Evolutionary conservation across 2,888 invertebrate genomes (phyloP).

Genomic region (Phortica okadai): DNA sequence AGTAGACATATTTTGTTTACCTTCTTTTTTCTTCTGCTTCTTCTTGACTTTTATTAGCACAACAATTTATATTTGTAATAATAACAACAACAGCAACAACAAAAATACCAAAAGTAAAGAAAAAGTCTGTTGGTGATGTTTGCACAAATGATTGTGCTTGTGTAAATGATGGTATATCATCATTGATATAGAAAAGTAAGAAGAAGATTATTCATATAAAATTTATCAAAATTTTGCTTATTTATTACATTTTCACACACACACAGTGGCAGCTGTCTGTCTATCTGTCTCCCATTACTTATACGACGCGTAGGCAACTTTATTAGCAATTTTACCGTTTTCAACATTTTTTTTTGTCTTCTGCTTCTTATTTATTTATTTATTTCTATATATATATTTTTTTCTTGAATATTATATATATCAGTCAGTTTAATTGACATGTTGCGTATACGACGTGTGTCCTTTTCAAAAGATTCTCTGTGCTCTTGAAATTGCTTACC

Average conservation of each 20-base stretch:
- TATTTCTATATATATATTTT: background rate
- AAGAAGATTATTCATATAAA: background rate
- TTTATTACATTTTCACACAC: background rate
- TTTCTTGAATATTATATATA: background rate
- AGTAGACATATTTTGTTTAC: background rate
- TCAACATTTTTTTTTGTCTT: background rate
- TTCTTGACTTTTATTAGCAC: background rate
- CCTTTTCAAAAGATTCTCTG: no score
- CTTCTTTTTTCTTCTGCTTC: background rate
- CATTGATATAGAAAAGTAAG: background rate
- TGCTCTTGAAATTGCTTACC: no score
- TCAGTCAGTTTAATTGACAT: no score
- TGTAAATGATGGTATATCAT: background rate
- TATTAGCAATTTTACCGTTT: background rate
- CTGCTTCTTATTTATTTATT: background rate
- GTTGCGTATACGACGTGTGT: no score
- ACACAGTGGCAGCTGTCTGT: background rate
- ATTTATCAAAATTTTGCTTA: background rate
- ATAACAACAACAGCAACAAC: background rate
- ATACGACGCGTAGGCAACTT: background rate
- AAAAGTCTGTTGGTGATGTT: background rate
- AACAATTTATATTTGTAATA: background rate
- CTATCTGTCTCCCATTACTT: no score
- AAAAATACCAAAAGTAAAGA: background rate
- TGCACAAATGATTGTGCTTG: background rate